Percentiles rank a stretch among this genome's conserved stretches.
Conservation (phyloP, 2,797 vertebrate species). For the Cyprinella venusta region DNA sequence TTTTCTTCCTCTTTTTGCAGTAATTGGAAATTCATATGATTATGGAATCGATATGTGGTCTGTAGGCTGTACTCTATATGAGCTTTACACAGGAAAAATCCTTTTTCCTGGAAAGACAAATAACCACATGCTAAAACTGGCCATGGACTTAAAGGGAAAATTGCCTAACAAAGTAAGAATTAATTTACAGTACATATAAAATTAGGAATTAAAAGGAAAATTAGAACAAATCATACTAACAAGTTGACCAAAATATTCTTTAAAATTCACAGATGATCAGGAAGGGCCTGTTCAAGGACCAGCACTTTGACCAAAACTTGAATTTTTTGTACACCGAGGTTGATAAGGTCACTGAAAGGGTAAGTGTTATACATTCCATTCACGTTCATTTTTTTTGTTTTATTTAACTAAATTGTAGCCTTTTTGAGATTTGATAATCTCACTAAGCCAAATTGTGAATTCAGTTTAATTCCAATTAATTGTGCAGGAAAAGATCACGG, state of each 20-base stretch:
- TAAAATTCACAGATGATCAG: constrained; percentile 92
- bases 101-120: constrained; percentile 98
- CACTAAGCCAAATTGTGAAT: not conserved
- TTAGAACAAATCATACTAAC: not conserved
- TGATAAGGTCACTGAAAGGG: constrained; percentile 99
- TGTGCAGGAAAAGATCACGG: constrained; percentile 94
- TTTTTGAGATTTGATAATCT: not conserved
- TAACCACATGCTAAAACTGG: constrained; percentile 99
- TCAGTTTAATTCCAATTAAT: not conserved
- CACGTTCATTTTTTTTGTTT: not conserved
- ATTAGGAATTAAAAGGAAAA: not conserved
- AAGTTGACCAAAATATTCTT: not conserved
- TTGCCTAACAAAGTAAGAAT: constrained; percentile 97
- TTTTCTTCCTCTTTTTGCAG: constrained; percentile 70
- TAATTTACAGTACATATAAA: not conserved
- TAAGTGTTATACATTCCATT: constrained; percentile 70
- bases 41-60: constrained; percentile 99
- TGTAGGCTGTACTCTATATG: constrained; percentile 96
- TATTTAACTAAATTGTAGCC: not conserved
- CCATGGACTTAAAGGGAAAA: constrained; percentile 99
- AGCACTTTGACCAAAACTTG: constrained; percentile 99
- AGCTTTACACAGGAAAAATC: constrained; percentile 98
- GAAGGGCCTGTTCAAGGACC: constrained; percentile 99
- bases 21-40: constrained; percentile 98
- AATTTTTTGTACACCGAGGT: constrained; percentile 99